Percentiles rank a stretch among this genome's conserved stretches.
These are phyloP conservation scores for Acronicta psi DNA, from an alignment of 2,888 invertebrate genomes.

Conservation along the genomic window DNA sequence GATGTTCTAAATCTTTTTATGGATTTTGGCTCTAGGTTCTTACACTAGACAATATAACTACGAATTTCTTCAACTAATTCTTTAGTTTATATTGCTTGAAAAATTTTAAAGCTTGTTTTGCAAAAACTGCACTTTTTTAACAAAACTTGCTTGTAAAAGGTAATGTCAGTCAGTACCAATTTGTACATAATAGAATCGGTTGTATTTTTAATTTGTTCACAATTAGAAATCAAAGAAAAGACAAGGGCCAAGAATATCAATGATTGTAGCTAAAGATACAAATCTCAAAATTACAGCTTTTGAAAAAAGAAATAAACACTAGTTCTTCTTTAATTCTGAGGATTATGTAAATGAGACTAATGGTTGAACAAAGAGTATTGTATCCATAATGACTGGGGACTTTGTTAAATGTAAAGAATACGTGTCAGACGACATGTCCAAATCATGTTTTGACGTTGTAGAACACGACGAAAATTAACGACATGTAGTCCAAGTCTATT, in stretches of 20 bases:
- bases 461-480: constrained; percentile 9
- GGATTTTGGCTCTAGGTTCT: background rate
- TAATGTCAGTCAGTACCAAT: no score
- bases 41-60: background rate
- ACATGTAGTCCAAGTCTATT: background rate
- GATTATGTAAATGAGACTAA: constrained; percentile 38
- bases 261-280: constrained; percentile 3
- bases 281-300: constrained; percentile 1
- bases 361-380: constrained; percentile 37
- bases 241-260: background rate
- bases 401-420: constrained; percentile 24
- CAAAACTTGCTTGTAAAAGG: no score
- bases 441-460: constrained; percentile 40
- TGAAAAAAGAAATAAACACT: constrained; percentile 1
- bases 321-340: constrained; percentile 16
- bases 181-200: no score
- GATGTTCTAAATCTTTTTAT: constrained; percentile 2
- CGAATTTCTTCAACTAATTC: background rate
- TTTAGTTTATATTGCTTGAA: background rate
- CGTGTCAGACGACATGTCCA: constrained; percentile 19
- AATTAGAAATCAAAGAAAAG: no score
- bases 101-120: background rate
- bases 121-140: no score
- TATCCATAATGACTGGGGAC: constrained; percentile 16
- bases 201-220: no score